Percentiles rank a stretch among this genome's conserved stretches.
phyloP scores from a whole-genome alignment of 2,797 vertebrate genomes.

The Hozukius guyotensis region DNA sequence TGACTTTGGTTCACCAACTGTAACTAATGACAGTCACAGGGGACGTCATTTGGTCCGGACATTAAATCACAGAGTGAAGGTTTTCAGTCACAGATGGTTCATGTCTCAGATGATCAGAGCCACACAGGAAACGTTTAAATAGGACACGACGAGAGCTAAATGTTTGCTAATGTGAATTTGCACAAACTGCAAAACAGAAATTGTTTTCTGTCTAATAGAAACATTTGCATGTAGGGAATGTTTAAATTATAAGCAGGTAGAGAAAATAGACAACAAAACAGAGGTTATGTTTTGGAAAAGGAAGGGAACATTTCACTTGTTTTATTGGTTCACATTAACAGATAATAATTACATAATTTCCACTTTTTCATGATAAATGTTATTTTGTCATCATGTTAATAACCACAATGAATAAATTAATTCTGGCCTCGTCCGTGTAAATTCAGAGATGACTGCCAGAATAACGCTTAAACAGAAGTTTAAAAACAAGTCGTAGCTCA shows the following conservation, averaged over 20 bases:
- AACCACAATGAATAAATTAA: neutral
- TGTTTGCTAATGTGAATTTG: neutral
- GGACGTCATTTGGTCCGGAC: constrained; percentile 4
- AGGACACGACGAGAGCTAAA: neutral
- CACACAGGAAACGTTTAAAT: neutral
- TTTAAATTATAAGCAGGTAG: neutral
- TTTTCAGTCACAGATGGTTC: constrained; percentile 48
- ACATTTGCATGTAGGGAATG: neutral
- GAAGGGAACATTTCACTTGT: no score
- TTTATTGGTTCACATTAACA: neutral
- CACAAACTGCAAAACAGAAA: neutral
- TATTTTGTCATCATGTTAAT: neutral
- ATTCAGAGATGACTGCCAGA: neutral
- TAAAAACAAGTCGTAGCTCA: neutral
- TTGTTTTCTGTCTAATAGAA: neutral
- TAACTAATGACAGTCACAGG: constrained; percentile 5
- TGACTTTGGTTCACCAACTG: constrained; percentile 5
- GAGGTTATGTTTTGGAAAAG: neutral
- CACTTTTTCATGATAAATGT: neutral
- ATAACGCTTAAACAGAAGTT: neutral
- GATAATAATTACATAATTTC: neutral
- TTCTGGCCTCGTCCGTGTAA: neutral
- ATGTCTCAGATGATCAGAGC: constrained; percentile 33
- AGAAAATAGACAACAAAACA: neutral
- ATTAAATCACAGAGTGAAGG: neutral